Evolutionary conservation across 1,140 invertebrate genomes (phyloP).

Genomic region (Bombus confusus): DNA sequence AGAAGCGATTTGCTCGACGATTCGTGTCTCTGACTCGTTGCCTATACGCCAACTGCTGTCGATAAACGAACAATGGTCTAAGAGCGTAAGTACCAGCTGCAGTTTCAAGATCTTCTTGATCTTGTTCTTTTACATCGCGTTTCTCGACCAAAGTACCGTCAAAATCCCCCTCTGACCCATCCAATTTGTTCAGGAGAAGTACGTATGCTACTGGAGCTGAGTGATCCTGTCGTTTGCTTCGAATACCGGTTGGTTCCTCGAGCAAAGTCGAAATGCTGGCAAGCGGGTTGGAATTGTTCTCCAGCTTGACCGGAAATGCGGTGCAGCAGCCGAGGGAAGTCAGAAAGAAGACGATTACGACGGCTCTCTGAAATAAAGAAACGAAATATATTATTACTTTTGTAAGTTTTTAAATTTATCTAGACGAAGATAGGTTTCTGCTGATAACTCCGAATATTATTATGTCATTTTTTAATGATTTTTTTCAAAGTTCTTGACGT

Average conservation of each 20-base stretch:
- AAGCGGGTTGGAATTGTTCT: background rate
- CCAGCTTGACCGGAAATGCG: constrained; percentile 32
- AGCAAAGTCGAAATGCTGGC: background rate
- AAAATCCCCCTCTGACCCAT: background rate
- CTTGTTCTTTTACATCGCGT: constrained; percentile 53
- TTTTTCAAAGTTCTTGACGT: background rate
- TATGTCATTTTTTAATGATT: background rate
- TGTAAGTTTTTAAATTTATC: background rate
- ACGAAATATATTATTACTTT: background rate
- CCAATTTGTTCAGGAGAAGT: background rate
- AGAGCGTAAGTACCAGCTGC: constrained; percentile 79
- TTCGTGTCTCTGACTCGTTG: constrained; percentile 70
- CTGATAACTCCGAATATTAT: background rate
- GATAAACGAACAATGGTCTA: constrained; percentile 79
- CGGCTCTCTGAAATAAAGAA: constrained; percentile 19
- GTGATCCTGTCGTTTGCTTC: background rate
- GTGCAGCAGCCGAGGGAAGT: constrained; percentile 14
- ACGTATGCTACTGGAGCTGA: background rate
- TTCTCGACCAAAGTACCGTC: constrained; percentile 39
- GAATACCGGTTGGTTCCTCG: background rate
- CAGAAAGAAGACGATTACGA: background rate
- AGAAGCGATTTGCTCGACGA: constrained; percentile 59
- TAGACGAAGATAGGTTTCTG: background rate
- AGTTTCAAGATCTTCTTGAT: constrained; percentile 73
- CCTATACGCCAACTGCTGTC: constrained; percentile 78